Evolutionary conservation across 2,797 vertebrate species (phyloP), one percentile per base, ranked within the genome.

Genomic region (Phoeniculus purpureus): DNA sequence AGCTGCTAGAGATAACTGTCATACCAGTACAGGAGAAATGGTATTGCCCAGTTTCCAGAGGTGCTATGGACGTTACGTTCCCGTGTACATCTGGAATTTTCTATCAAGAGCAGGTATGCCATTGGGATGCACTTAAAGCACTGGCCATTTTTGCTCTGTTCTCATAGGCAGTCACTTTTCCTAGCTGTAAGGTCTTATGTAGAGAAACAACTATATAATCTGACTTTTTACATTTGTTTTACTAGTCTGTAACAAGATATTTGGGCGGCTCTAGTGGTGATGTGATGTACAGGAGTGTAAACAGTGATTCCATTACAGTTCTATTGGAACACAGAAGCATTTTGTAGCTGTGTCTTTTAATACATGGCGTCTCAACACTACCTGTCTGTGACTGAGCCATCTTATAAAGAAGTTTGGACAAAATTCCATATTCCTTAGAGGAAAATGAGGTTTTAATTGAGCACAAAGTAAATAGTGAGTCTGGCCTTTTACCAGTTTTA

Each of bases 151-250:
- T 91, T 60, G 17, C 32, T 77, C 29, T 82, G 6, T 58, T 91
- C 27, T 90, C 18, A n/a, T 23, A 89, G 47, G n/a, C 51, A 31
- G 47, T 81, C 26, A 59, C 37, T 86, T 87, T 94, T 92, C 91
- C 88, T 88, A 88, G 17, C 94, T 96, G 88, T 84, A 91, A 94
- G 95, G 92, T 80, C 91, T 96, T 92, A 59, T 31, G 91, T 86
- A 91, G 95, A 95, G 87, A 95, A 95, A 96, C 94, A 95, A 93
- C 90, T 40, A 2, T 34, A 6, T 52, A 5, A 76, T 75, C n/a
- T 58, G 3, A 21, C 50, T 74, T 16, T 80, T 29, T 43, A 32
- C 7, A 1, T 68, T 62, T 75, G 70, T 89, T 77, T 26, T 79
- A 15, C 43, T 74, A 22, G 15, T 79, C 23, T 61, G 5, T 72